These are phyloP conservation scores for Ips typographus DNA, from an alignment of 1,140 invertebrate species.

Conservation along the genomic window DNA sequence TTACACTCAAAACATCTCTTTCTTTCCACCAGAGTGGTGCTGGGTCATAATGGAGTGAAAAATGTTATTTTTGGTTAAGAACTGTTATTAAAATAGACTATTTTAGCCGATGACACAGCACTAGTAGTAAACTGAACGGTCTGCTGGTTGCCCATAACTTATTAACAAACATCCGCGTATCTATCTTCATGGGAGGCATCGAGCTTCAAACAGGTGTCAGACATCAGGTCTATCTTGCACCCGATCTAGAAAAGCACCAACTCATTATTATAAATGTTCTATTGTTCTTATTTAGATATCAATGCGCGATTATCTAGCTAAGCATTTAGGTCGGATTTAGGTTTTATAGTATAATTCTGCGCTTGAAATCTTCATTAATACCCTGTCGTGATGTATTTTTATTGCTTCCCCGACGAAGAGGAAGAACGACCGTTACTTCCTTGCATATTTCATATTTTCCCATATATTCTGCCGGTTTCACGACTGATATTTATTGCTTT, in stretches of 20 bases:
- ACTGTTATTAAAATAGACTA: too few species aligned
- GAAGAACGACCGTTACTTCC: background rate
- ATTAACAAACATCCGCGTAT: conserved; percentile 26
- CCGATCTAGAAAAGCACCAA: conserved; percentile 24
- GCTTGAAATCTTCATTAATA: conserved; percentile 1
- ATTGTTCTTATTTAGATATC: conserved; percentile 29
- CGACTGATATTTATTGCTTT: background rate
- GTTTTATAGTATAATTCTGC: background rate
- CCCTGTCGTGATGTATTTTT: background rate
- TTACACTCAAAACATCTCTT: too few species aligned
- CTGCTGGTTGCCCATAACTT: conserved; percentile 19
- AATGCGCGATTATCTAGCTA: conserved; percentile 22
- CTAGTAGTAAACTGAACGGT: conserved; percentile 16
- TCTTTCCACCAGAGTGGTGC: too few species aligned
- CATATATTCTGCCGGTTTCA: background rate
- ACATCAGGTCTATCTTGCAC: conserved; percentile 23
- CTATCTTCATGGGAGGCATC: conserved; percentile 31
- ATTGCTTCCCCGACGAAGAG: background rate
- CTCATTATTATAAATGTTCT: conserved; percentile 34
- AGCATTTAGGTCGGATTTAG: conserved; percentile 26
- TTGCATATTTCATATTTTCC: background rate
- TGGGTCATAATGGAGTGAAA: too few species aligned
- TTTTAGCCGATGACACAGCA: conserved; percentile 5
- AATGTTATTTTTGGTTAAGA: too few species aligned
- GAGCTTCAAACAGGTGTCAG: conserved; percentile 31